Evolutionary conservation across 2,113 vertebrate genomes (phyloP), one percentile per base, ranked within the genome.

Genomic region (Mesembrinibis cayennensis): DNA sequence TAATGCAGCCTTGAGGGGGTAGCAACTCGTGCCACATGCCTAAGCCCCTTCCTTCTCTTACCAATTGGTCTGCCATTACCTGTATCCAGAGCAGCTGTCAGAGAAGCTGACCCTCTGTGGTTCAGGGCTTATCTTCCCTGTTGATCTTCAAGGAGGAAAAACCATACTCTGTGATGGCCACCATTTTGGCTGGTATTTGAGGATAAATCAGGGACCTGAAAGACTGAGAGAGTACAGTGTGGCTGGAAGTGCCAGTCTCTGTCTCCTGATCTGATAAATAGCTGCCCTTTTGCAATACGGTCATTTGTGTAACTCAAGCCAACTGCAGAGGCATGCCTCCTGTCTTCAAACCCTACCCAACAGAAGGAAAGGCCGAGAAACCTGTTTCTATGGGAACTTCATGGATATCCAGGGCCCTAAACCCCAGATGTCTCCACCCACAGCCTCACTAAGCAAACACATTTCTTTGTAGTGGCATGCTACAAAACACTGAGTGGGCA

Each of bases 381-480:
- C 44, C 30, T 59, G 38, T 87, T 95, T 89, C 72, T 91, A 5
- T 38, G n/a, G 71, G 61, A 95, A 83, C 55, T 76, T 65, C 66
- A 77, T 26, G 32, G 34, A 17, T 61, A 79, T 3, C 32, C 56
- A 55, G n/a, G 12, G 30, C 61, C 65, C 40, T 55, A 79, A 82
- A 36, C 34, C 63, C 72, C 72, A 62, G 62, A 38, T 90, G 53
- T 47, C 71, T 83, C 86, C 80, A 81, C 71, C 76, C 71, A 95
- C 84, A 87, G 52, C 49, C 56, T 69, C 47, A 5, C 18, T 78
- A 34, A 82, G 59, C 44, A 62, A 63, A 82, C 65, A 72, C 14
- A 11, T 89, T 82, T 59, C 44, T 82, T 91, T 67, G 23, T 72
- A 30, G 56, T 83, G 55, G 47, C 2, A 5, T 56, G 56, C 63